A percentile compares a stretch with the other conserved stretches of the same genome.
Evolutionary conservation across 2,113 vertebrate genomes (phyloP).

Genomic region (Scatophagus argus): DNA sequence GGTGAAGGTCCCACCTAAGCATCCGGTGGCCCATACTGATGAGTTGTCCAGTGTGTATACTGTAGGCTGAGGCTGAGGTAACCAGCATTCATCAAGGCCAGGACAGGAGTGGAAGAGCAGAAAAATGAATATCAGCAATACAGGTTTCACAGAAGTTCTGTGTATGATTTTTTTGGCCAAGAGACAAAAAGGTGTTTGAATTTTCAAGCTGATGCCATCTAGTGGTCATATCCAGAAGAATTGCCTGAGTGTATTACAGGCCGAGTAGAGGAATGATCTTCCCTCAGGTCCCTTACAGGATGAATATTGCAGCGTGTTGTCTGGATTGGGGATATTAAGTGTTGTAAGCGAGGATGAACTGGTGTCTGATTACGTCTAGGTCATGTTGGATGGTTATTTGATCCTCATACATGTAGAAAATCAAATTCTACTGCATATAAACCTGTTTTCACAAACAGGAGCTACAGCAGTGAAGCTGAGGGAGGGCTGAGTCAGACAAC

Average conservation of each 20-base stretch:
- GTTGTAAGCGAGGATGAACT: slow-evolving; percentile 12
- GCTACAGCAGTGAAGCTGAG: not conserved
- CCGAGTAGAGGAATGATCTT: slow-evolving; percentile 11
- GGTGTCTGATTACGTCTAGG: slow-evolving; percentile 9
- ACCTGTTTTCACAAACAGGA: slow-evolving; percentile 4
- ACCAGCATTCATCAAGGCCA: slow-evolving; percentile 15
- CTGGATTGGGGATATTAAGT: slow-evolving; percentile 21
- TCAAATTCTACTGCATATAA: not conserved
- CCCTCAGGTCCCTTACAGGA: slow-evolving; percentile 5
- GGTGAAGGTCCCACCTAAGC: slow-evolving; percentile 29
- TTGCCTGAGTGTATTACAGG: not conserved
- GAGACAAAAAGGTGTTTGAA: not conserved
- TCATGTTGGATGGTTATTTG: slow-evolving; percentile 31
- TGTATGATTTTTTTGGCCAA: not conserved
- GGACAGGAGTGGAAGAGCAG: not conserved
- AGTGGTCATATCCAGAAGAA: slow-evolving; percentile 10
- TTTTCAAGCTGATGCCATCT: slow-evolving; percentile 19
- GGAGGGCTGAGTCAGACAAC: too few relatives aligned
- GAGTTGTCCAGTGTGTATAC: slow-evolving; percentile 45
- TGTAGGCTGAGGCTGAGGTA: slow-evolving; percentile 34
- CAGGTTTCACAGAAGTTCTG: not conserved
- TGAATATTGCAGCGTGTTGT: slow-evolving; percentile 25
- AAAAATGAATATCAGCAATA: not conserved
- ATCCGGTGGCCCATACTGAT: slow-evolving; percentile 47
- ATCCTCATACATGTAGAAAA: slow-evolving; percentile 28